Evolutionary conservation across 2,797 vertebrate genomes (phyloP), one percentile per base, ranked within the genome.

Genomic region (Megalops cyprinoides): DNA sequence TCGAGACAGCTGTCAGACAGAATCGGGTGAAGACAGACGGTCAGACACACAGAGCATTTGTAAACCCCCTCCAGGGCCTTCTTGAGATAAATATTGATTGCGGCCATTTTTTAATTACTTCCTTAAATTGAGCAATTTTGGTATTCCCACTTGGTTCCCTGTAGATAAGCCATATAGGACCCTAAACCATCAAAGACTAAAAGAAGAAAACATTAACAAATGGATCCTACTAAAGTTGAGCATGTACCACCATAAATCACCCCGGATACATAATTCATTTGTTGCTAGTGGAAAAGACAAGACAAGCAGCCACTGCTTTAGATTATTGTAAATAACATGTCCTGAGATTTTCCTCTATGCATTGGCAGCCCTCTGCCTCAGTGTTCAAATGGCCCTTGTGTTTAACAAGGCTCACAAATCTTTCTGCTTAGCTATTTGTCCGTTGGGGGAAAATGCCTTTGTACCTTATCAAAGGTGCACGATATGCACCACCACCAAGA

Each of bases 301-400:
- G 58, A 80, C 55, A 56, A 58, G 55, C 75, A 58, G 55, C 39
- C 25, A 77, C 51, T 93, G 92, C 92, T 92, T 87, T 87, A 90
- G 91, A 91, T 93, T 90, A 93, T 93, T 93, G 93, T 89, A 92
- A 92, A 91, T 89, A 94, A 85, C 93, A 82, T 91, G 87, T 90
- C 86, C 88, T 87, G 84, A 83, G 88, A 86, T 92, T 87, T 87
- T 49, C 80, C 84, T 78, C 65, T 80, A 82, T 87, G 82, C 87
- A 83, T 88, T 86, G 87, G 85, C 76, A 77, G 65, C 60, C 73
- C 25, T 6, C 18, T 69, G 42, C 65, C 60, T 44, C 71, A 56
- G 76, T 58, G 73, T 62, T 78, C 49, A 62, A 58, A 34, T 39
- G 53, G 23, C 42, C 48, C 75, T 73, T 28, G 8, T 58, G 75